Evolutionary conservation across 37 sponge, comb jelly and placozoan genomes (phyloP), one percentile per base, ranked within the genome.

Genomic region (Ianthella basta): DNA sequence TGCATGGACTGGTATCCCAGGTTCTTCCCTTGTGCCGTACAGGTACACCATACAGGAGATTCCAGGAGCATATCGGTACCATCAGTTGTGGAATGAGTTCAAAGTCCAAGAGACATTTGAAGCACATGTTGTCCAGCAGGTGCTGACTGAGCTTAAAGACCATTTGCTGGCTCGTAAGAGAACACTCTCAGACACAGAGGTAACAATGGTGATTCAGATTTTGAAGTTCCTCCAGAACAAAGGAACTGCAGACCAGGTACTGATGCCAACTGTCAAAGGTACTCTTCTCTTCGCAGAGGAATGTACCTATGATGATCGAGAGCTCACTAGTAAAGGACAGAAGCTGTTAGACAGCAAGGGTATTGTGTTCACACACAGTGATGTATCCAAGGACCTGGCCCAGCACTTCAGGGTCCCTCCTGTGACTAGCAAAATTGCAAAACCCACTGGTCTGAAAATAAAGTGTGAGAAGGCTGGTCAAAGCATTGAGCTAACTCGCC

Each of bases 251-350:
- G 57, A 27, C 2, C 25, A 60, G 66, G 59, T 91, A 4, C 81
- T 87, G 20, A 36, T 91, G 34, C 88, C 85, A 19, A 91, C 91
- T 56, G 53, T 41, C 13, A 57, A 87, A 0, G 0, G 50, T 15
- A 53, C 15, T 41, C 82, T 91, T 0, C 37, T 65, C 0, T 24
- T 75, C 63, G 30, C 87, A 10, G 53, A n/a, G 12, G 72, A 84
- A 13, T 91, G 91, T 63, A 75, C 83, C 0, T 91, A 81, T 44
- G 88, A 91, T 81, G 91, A 91, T 55, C 72, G 82, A 21, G 63
- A 84, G 35, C 81, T 87, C 83, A 29, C 80, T 32, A 80, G 25
- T 0, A 68, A 55, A 25, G 33, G 34, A 21, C 38, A 37, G 24
- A 30, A 35, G 3, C 35, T 19, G 18, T 23, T 44, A 8, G 32